Evolutionary conservation across 2,797 vertebrate genomes (phyloP).

Genomic region (Sparus aurata): DNA sequence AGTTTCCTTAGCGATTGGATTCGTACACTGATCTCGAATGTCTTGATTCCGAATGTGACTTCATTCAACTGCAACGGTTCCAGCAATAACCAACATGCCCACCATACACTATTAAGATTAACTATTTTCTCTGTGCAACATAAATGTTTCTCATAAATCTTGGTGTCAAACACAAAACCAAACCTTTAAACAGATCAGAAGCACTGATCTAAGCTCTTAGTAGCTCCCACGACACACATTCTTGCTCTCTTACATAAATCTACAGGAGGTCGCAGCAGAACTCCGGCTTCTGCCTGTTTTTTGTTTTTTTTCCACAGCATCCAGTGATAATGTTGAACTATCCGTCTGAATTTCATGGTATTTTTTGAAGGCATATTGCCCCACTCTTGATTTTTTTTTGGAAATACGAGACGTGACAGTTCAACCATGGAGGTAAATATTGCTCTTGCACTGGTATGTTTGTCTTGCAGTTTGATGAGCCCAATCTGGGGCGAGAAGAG

Average conservation of each 20-base stretch:
- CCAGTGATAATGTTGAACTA: conserved; percentile 5
- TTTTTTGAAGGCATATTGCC: conserved; percentile 34
- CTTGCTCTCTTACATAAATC: not conserved
- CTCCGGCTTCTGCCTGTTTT: conserved; percentile 10
- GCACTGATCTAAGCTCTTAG: not conserved
- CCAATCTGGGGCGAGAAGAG: conserved; percentile 56
- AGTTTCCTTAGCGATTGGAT: not conserved
- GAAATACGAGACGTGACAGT: conserved; percentile 27
- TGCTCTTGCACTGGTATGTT: conserved; percentile 32
- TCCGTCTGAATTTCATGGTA: conserved; percentile 40
- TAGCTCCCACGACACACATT: not conserved
- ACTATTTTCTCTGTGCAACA: not conserved
- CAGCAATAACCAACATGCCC: not conserved
- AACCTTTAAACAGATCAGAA: not conserved
- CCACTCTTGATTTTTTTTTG: conserved; percentile 36
- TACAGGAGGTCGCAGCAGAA: conserved; percentile 1
- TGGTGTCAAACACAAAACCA: not conserved
- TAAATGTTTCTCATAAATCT: not conserved
- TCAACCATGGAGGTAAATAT: conserved; percentile 63
- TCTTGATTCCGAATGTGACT: not conserved
- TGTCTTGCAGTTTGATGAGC: conserved; percentile 55
- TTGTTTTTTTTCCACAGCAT: conserved; percentile 9
- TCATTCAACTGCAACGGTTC: not conserved
- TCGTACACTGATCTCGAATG: not conserved
- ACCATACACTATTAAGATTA: not conserved